A percentile compares a stretch with the other conserved stretches of the same genome.
These are phyloP conservation scores for Elephas maximus DNA, from an alignment of 2,113 vertebrate genomes.

Conservation along the genomic window DNA sequence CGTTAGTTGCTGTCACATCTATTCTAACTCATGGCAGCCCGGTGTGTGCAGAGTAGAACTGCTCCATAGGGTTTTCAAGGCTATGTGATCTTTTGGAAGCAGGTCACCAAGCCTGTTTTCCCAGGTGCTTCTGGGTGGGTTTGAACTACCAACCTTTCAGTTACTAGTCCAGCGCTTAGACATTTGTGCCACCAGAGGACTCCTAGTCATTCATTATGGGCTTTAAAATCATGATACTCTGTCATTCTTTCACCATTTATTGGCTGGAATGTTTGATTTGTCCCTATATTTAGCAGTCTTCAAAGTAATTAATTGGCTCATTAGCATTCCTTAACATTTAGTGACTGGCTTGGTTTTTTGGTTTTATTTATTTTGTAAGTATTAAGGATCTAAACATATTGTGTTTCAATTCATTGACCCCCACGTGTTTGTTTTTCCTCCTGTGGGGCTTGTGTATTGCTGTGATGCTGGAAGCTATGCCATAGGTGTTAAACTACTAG, in stretches of 20 bases:
- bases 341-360: not conserved
- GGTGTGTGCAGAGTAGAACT: not conserved
- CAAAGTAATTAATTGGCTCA: not conserved
- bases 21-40: not conserved
- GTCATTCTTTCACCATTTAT: conserved; percentile 13
- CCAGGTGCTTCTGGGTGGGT: not conserved
- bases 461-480: too few relatives aligned
- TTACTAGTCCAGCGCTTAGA: not conserved
- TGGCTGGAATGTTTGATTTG: not conserved
- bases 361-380: not conserved
- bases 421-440: too few relatives aligned
- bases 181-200: too few relatives aligned
- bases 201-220: not conserved
- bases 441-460: too few relatives aligned
- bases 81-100: not conserved
- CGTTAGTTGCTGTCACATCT: not conserved
- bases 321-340: not conserved
- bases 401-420: not conserved
- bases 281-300: not conserved
- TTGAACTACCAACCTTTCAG: not conserved
- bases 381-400: not conserved
- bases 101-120: not conserved
- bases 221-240: not conserved
- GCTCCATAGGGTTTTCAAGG: not conserved
- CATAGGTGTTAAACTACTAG: too few relatives aligned